Evolutionary conservation across 2,113 vertebrate species (phyloP).

Genomic region (Xiphorhynchus elegans): DNA sequence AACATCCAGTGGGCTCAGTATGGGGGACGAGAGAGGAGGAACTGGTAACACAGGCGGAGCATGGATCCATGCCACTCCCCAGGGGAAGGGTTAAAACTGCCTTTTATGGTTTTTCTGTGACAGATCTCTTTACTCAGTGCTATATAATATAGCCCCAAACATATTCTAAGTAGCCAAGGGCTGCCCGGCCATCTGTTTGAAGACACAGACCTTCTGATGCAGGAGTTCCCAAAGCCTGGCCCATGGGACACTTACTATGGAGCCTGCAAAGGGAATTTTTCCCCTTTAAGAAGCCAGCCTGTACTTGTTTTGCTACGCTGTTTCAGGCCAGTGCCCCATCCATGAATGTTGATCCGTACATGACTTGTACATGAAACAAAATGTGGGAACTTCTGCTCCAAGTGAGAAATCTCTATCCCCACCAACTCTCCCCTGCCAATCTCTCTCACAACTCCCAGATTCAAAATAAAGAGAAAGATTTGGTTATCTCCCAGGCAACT

Average conservation of each 20-base stretch:
- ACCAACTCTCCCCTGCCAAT: neutral
- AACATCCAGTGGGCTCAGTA: neutral
- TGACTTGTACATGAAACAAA: neutral
- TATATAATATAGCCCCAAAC: conserved; percentile 51
- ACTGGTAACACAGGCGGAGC: neutral
- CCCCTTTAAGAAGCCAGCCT: neutral
- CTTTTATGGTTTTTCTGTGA: neutral
- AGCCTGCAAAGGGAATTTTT: neutral
- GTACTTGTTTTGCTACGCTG: neutral
- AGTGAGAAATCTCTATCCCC: neutral
- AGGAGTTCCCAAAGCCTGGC: conserved; percentile 40
- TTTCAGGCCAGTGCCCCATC: neutral
- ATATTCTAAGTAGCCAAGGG: conserved; percentile 46
- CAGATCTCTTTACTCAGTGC: conserved; percentile 46
- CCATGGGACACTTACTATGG: neutral
- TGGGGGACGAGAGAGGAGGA: neutral
- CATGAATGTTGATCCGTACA: neutral
- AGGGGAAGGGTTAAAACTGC: conserved; percentile 20
- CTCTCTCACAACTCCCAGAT: neutral
- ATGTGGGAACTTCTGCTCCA: neutral
- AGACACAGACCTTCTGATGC: conserved; percentile 41
- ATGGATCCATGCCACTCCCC: neutral
- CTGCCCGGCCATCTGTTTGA: conserved; percentile 42
- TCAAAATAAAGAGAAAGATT: neutral
- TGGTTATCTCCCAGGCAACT: neutral